Base-by-base conservation (phyloP, 1,140 invertebrate species). In the Aphidius ervi region DNA sequence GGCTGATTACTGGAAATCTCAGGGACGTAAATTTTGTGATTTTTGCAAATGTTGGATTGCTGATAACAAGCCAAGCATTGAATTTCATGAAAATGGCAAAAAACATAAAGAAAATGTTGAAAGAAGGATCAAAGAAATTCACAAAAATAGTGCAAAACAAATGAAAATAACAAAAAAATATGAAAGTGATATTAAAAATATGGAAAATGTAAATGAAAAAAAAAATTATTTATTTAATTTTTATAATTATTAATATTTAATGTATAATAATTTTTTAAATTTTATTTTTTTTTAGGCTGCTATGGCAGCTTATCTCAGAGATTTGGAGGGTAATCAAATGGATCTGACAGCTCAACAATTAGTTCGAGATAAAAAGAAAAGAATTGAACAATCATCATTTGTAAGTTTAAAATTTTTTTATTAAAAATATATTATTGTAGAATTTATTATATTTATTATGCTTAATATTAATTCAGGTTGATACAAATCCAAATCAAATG, bases 31-130 rank as follows among this genome's bases (percentile, higher is more conserved):
- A 77, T 98, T 89, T 76, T 99, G 96, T 73, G 94, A 98, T 67
- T 95, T 95, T 78, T 99, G 96, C 78, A 98, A 98, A 81, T 97
- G 95, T 75, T 99, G 96, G 95, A 91, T 97, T 67, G 90, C 94
- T 56, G 95, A 98, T 79, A 99, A 98, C 76, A 96, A 94, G 85
- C 89, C 94, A 86, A 97, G 94, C 76, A 85, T 96, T 65, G 92
- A 96, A 62, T 97, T 97, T 75, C 95, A 99, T 79, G 95, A 98
- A 79, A 88, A 87, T 81, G 95, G 96, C 5, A 92, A 92, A 75
- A 84, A 89, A 56, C 96, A 99, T 76, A 92, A 98, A 76, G 90
- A 93, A 78, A 97, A 93, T 88, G 94, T 98, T 37, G 86, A 89
- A 60, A 93, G 93, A 72, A 85, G 88, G 62, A 85, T 98, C 59